These are phyloP conservation scores for Chunga burmeisteri DNA, from an alignment of 2,113 vertebrate species.

Conservation along the genomic window DNA sequence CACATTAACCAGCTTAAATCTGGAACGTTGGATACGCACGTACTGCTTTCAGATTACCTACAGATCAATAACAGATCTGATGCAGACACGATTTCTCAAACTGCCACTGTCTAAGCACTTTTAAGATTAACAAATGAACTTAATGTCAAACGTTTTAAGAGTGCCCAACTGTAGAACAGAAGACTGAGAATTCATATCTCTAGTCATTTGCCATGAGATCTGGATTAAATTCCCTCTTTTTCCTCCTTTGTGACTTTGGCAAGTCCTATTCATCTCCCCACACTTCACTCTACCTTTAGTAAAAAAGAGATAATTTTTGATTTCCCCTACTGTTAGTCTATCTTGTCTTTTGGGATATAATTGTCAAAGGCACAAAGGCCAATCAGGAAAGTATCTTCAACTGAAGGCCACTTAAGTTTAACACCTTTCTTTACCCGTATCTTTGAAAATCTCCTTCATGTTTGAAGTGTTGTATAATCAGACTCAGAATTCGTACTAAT, in stretches of 20 bases:
- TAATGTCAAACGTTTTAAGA: background rate
- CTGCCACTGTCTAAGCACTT: background rate
- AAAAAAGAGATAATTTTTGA: background rate
- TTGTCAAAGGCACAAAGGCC: background rate
- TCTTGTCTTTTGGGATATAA: background rate
- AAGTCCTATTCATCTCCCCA: background rate
- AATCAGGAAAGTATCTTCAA: background rate
- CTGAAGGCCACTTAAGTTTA: background rate
- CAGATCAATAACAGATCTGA: background rate
- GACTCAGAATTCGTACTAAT: background rate
- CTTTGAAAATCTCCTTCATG: background rate
- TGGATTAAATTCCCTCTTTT: background rate
- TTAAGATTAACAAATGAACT: background rate
- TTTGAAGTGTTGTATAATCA: background rate
- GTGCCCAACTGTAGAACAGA: background rate
- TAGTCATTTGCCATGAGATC: background rate
- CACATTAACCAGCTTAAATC: background rate
- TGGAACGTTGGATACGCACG: background rate
- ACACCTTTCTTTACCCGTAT: background rate
- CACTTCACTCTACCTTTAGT: background rate
- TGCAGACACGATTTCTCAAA: background rate
- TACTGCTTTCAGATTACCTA: background rate
- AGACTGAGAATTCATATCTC: background rate
- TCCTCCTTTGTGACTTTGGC: background rate
- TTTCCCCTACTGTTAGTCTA: background rate